Conservation (phyloP, 2,797 vertebrate species). For the Lagocephalus sceleratus region DNA sequence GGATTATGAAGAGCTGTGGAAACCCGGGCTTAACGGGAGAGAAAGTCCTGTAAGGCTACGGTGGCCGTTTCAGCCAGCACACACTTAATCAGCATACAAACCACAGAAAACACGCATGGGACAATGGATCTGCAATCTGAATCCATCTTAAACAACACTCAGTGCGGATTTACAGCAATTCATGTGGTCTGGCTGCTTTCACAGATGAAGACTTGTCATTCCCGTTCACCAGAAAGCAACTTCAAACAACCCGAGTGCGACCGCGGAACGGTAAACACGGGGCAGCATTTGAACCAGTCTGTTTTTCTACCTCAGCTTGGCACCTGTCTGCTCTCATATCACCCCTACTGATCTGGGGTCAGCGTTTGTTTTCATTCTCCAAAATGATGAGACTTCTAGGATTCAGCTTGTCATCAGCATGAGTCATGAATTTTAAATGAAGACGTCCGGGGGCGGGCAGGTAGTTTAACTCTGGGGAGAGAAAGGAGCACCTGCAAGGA, state of each 20-base stretch:
- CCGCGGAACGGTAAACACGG: conserved; percentile 9
- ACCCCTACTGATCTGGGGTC: conserved; percentile 34
- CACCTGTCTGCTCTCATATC: conserved; percentile 40
- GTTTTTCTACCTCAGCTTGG: conserved; percentile 20
- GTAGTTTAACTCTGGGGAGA: conserved; percentile 2
- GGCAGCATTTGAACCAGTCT: conserved; percentile 7
- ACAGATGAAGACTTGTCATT: conserved; percentile 17
- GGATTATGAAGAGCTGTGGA: conserved; percentile 49
- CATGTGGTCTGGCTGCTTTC: conserved; percentile 33
- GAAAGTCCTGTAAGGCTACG: conserved; percentile 42
- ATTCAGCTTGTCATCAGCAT: conserved; percentile 27
- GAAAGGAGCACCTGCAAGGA: conserved; percentile 24
- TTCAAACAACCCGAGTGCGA: conserved; percentile 17
- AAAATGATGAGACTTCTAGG: conserved; percentile 37
- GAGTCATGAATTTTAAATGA: conserved; percentile 17
- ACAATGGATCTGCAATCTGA: conserved; percentile 38
- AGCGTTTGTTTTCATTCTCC: conserved; percentile 40
- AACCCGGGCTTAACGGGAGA: conserved; percentile 49
- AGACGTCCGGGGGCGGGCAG: conserved; percentile 26
- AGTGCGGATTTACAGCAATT: conserved; percentile 15
- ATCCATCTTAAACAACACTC: conserved; percentile 32
- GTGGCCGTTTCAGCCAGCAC: conserved; percentile 39
- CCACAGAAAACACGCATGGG: conserved; percentile 35
- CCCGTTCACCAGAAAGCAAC: conserved; percentile 15
- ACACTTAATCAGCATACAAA: conserved; percentile 57